phyloP scores from a whole-genome alignment of 2,113 vertebrate species.

The Ceratotherium simum region DNA sequence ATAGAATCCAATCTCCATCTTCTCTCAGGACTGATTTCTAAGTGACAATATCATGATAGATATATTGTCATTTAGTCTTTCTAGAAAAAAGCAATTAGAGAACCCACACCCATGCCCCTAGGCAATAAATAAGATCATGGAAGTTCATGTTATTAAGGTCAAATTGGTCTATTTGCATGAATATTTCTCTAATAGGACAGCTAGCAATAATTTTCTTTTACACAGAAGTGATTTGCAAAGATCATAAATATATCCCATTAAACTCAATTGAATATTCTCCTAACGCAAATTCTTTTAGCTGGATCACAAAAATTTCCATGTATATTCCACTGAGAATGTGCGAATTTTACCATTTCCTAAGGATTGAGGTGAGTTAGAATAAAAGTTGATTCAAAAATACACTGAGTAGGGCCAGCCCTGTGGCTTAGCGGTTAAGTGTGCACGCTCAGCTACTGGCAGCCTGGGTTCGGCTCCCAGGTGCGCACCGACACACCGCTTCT shows the following conservation, averaged over 20 bases:
- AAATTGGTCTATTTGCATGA: background rate
- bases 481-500: too few species aligned
- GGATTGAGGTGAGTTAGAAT: background rate
- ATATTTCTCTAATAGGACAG: background rate
- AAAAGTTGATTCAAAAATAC: background rate
- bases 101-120: background rate
- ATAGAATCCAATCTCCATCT: background rate
- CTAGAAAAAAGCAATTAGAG: background rate
- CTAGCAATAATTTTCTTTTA: background rate
- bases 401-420: too few species aligned
- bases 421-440: too few species aligned
- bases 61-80: background rate
- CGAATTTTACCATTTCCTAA: background rate
- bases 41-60: background rate
- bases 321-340: background rate
- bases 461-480: too few species aligned
- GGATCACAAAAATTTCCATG: background rate
- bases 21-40: background rate
- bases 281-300: background rate
- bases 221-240: background rate
- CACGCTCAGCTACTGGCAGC: too few species aligned
- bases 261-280: background rate
- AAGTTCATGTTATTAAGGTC: slow-evolving; percentile 2
- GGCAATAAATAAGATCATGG: background rate
- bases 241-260: background rate